Evolutionary conservation across 2,113 vertebrate species (phyloP).

Genomic region (Clarias macrocephalus): DNA sequence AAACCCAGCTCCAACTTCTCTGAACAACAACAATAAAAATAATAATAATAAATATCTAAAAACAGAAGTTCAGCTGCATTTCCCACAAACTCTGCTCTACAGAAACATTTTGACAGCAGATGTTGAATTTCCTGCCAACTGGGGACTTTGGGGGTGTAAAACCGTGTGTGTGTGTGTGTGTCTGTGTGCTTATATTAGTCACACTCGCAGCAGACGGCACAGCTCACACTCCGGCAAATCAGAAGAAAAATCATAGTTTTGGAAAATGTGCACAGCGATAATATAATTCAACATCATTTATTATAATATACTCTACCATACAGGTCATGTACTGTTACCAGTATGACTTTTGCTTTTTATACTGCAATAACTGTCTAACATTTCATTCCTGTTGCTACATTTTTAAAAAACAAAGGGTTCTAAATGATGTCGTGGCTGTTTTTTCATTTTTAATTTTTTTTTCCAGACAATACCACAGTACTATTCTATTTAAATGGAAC

Average conservation of each 20-base stretch:
- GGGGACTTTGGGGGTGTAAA: slow-evolving; percentile 51
- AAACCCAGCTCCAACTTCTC: background rate
- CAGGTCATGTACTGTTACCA: background rate
- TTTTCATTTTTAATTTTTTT: background rate
- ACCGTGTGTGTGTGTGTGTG: background rate
- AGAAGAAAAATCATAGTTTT: background rate
- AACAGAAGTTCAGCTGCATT: slow-evolving; percentile 37
- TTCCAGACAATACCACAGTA: background rate
- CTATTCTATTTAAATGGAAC: background rate
- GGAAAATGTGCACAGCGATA: background rate
- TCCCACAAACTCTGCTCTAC: slow-evolving; percentile 21
- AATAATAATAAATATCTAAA: background rate
- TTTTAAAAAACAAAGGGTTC: background rate
- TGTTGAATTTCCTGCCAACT: slow-evolving; percentile 38
- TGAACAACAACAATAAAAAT: background rate
- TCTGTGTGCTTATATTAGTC: slow-evolving; percentile 43
- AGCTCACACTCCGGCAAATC: slow-evolving; percentile 6
- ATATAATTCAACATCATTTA: background rate
- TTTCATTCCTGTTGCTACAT: background rate
- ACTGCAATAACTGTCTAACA: background rate
- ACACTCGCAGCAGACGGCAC: background rate
- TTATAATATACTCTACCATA: background rate
- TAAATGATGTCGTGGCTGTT: background rate
- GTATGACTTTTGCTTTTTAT: background rate
- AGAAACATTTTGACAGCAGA: slow-evolving; percentile 37